These are phyloP conservation scores for Epirrhoe alternata DNA, from an alignment of 2,888 invertebrate genomes.

Conservation along the genomic window DNA sequence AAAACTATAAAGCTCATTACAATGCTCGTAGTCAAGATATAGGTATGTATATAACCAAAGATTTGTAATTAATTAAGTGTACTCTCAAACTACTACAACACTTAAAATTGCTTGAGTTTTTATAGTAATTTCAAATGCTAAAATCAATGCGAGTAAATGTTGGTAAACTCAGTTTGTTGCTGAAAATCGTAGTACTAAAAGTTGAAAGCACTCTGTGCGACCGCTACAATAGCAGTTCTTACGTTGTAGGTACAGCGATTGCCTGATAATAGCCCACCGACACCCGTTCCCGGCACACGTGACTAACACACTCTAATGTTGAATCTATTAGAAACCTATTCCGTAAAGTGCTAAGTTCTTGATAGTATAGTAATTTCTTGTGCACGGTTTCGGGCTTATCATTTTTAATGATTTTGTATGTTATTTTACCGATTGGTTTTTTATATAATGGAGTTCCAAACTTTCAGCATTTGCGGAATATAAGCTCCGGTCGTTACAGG, in stretches of 20 bases:
- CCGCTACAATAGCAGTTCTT: slow-evolving; percentile 56
- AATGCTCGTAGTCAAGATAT: no score
- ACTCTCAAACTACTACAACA: not conserved
- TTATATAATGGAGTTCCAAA: slow-evolving; percentile 1
- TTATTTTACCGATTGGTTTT: not conserved
- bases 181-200: slow-evolving; percentile 30
- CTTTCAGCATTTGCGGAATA: slow-evolving; percentile 9
- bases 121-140: not conserved
- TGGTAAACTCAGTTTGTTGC: not conserved
- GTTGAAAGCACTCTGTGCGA: slow-evolving; percentile 31
- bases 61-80: no score
- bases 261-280: slow-evolving; percentile 53
- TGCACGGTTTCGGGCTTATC: not conserved
- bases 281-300: slow-evolving; percentile 50
- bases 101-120: not conserved
- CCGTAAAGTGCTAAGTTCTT: slow-evolving; percentile 29
- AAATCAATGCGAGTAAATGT: not conserved
- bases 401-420: not conserved
- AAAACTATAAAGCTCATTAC: no score
- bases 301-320: slow-evolving; percentile 50
- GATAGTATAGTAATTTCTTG: slow-evolving; percentile 7
- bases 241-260: slow-evolving; percentile 51
- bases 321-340: slow-evolving; percentile 49
- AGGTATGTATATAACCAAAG: no score
- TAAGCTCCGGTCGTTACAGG: slow-evolving; percentile 19